Evolutionary conservation across 2,888 invertebrate genomes (phyloP).

Genomic region (Tachina lurida): DNA sequence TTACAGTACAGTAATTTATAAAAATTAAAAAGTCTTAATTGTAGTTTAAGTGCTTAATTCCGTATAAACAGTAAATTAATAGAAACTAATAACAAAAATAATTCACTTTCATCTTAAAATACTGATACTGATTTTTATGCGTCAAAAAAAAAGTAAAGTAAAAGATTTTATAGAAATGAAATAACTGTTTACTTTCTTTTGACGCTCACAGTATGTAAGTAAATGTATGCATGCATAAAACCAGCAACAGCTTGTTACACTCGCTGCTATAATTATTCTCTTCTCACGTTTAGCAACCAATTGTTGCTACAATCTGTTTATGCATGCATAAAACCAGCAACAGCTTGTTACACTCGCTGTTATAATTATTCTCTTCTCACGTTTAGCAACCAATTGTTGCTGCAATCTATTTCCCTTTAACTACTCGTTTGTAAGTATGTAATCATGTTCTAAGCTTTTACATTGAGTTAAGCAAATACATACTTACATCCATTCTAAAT

Average conservation of each 20-base stretch:
- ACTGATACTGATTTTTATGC: no score
- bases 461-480: constrained; percentile 38
- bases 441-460: constrained; percentile 62
- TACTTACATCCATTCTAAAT: neutral
- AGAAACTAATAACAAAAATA: no score
- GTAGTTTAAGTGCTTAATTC: no score
- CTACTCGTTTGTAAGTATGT: no score
- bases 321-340: constrained; percentile 32
- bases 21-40: no score
- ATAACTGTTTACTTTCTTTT: no score
- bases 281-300: constrained; percentile 70
- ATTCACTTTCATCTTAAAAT: no score
- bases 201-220: no score
- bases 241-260: constrained; percentile 1
- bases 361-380: constrained; percentile 66
- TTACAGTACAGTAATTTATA: no score
- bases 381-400: constrained; percentile 70
- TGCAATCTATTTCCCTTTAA: constrained; percentile 55
- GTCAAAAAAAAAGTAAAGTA: no score
- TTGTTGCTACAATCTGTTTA: constrained; percentile 65
- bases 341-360: constrained; percentile 26
- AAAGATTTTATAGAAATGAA: no score
- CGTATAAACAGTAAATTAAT: no score
- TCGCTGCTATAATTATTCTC: constrained; percentile 58
- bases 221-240: constrained; percentile 16